Base-by-base conservation (phyloP, 2,797 vertebrate genomes). In the Lepus townsendii region DNA sequence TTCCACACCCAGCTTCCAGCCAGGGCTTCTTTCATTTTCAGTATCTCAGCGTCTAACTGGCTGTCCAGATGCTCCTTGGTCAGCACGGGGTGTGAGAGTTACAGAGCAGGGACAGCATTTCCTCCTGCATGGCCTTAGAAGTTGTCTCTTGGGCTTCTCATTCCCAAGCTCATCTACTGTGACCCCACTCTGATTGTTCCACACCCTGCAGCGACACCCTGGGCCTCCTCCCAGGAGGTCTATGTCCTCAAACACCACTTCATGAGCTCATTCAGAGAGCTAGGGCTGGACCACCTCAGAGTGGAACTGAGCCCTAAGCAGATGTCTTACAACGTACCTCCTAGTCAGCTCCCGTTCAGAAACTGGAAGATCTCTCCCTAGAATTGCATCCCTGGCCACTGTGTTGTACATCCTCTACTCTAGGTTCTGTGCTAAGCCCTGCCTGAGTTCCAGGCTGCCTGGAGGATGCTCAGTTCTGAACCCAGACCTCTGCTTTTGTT, bases 11-110 rank as follows among this genome's bases (percentile, higher is more conserved):
- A 99, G 98, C 96, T 99, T 99, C 99, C 98, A 0, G 99, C 98
- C 75, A 99, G 98, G 95, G 99, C 98, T 68, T 99, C 99, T 97
- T 99, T 99, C 2, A 99, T 99, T 96, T 99, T 99, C 11, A 99
- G 99, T 99, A 99, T 99, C 97, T 99, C 99, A n/a, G 99, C 99
- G 0, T 99, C 98, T 47, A 99, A 97, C 95, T 99, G 99, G 98
- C 99, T 99, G 97, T 99, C 99, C 90, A 99, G 97, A 95, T 99
- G 99, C 91, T 99, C 99, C 7, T 98, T 98, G 83, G 99, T 99
- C 63, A 99, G 97, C 0, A 84, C 52, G 0, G 98, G 98, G 0
- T 12, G 19, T 16, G 17, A 20, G 54, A 17, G 54, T 57, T 47
- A 8, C 42, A 47, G 98, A 0, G 98, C 91, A 57, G 62, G 8